A percentile compares a stretch with the other conserved stretches of the same genome.
Evolutionary conservation across 2,113 vertebrate species (phyloP).

Genomic region (Lates calcarifer): DNA sequence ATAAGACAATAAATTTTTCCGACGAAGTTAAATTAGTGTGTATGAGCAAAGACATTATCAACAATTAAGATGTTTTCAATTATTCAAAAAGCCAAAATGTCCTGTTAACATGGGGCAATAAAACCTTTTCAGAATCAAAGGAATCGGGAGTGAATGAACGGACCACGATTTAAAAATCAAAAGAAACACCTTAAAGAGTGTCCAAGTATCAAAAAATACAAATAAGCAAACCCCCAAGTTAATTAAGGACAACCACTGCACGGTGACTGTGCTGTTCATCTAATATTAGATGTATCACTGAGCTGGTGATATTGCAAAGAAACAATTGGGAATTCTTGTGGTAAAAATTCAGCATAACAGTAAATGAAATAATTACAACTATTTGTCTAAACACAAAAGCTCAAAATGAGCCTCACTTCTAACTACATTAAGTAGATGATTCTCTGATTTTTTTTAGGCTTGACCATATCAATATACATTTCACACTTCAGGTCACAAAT

Average conservation of each 20-base stretch:
- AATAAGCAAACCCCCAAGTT: neutral
- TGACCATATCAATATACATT: neutral
- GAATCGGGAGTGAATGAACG: no score
- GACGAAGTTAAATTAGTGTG: neutral
- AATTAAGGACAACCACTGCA: neutral
- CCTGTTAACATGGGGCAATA: neutral
- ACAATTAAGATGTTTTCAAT: no score
- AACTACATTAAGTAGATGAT: fast-evolving
- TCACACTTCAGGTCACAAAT: neutral
- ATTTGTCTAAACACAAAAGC: neutral
- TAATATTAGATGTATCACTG: neutral
- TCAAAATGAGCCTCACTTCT: neutral
- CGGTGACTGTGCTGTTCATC: fast-evolving
- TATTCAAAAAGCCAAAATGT: neutral
- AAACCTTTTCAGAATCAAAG: neutral
- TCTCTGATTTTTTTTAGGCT: neutral
- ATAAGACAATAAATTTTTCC: no score
- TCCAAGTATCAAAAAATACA: neutral
- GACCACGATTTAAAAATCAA: neutral
- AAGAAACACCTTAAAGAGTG: neutral
- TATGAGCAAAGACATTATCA: no score
- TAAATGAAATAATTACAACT: neutral
- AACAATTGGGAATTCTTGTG: neutral
- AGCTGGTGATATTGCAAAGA: no score
- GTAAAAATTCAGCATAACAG: neutral